phyloP scores from a whole-genome alignment of 2,888 invertebrate genomes.

The Asteroscopus sphinx region DNA sequence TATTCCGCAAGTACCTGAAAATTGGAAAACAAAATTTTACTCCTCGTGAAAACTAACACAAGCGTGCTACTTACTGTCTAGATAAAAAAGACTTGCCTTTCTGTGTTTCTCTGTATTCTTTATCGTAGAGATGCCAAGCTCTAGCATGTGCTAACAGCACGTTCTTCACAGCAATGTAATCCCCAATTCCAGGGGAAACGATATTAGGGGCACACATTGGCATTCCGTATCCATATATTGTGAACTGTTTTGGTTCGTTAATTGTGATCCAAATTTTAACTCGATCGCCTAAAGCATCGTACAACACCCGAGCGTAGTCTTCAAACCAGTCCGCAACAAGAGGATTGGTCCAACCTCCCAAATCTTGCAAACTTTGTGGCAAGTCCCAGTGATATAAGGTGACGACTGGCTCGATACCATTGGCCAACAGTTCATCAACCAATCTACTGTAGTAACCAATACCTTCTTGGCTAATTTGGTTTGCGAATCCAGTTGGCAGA shows the following conservation, averaged over 20 bases:
- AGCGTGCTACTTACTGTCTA: no score
- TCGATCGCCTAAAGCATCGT: slow-evolving; percentile 82
- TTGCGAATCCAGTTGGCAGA: slow-evolving; percentile 88
- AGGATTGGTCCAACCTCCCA: slow-evolving; percentile 89
- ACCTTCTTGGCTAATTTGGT: slow-evolving; percentile 89
- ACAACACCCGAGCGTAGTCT: slow-evolving; percentile 85
- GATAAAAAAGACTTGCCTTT: slow-evolving; percentile 70
- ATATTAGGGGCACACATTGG: slow-evolving; percentile 75
- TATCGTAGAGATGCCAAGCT: slow-evolving; percentile 83
- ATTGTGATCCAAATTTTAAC: slow-evolving; percentile 90
- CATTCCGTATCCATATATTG: slow-evolving; percentile 82
- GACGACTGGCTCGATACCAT: slow-evolving; percentile 90
- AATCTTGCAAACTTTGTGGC: slow-evolving; percentile 87
- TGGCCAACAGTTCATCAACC: slow-evolving; percentile 89
- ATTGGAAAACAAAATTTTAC: no score
- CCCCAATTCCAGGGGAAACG: slow-evolving; percentile 81
- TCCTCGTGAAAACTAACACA: no score
- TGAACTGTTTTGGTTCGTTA: slow-evolving; percentile 88
- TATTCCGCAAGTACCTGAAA: slow-evolving; percentile 73
- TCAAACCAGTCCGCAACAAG: slow-evolving; percentile 83
- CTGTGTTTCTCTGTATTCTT: slow-evolving; percentile 72
- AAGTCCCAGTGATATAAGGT: slow-evolving; percentile 90
- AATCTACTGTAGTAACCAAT: slow-evolving; percentile 91
- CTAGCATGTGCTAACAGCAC: slow-evolving; percentile 90
- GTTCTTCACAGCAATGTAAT: slow-evolving; percentile 86